A percentile compares a stretch with the other conserved stretches of the same genome.
Conservation (phyloP, 2,888 invertebrate genomes). For the Eurois occulta region DNA sequence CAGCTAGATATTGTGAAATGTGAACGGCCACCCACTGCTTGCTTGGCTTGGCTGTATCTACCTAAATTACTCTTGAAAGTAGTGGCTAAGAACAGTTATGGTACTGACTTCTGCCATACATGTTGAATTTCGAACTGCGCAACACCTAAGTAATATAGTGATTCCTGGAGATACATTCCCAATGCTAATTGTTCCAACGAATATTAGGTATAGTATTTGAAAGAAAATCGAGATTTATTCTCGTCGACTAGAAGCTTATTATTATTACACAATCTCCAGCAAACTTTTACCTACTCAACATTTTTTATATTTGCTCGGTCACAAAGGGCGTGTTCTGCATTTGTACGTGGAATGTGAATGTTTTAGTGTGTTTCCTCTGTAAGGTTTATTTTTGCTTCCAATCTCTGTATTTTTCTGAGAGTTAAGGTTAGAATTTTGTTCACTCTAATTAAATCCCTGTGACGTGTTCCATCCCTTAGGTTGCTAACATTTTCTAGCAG, state of each 20-base stretch:
- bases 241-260: conserved; percentile 68
- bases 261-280: conserved; percentile 53
- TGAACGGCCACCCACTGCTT: conserved; percentile 89
- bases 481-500: conserved; percentile 54
- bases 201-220: conserved; percentile 89
- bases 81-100: conserved; percentile 88
- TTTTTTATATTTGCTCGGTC: conserved; percentile 47
- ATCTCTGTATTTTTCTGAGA: conserved; percentile 5
- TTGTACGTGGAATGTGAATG: conserved; percentile 50
- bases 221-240: conserved; percentile 70
- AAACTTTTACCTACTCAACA: conserved; percentile 43
- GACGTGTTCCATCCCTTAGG: conserved; percentile 32
- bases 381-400: conserved; percentile 23
- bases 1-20: conserved; percentile 89
- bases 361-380: conserved; percentile 52
- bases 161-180: conserved; percentile 84
- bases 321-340: conserved; percentile 50
- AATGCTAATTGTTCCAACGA: conserved; percentile 88
- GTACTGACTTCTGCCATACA: conserved; percentile 87
- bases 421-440: conserved; percentile 8
- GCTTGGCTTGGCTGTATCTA: conserved; percentile 83
- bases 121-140: conserved; percentile 86
- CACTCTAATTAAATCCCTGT: conserved; percentile 40
- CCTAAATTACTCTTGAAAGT: conserved; percentile 86
- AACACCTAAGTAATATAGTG: conserved; percentile 83